Evolutionary conservation across 2,797 vertebrate genomes (phyloP), one percentile per base, ranked within the genome.

Genomic region (Danio choprae): DNA sequence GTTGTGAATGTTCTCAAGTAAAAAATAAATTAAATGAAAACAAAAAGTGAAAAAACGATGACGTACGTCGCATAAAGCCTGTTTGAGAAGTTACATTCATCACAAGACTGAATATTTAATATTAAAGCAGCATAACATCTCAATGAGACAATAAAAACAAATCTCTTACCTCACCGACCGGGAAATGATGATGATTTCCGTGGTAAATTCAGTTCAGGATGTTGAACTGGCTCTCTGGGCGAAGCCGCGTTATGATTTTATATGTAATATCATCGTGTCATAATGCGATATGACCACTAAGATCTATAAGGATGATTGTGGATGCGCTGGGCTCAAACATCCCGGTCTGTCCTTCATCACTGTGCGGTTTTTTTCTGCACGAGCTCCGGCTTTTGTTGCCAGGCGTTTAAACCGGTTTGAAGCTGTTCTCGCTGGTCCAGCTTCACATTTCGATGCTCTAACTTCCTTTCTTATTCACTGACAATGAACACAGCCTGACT

Each of bases 361-460:
- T 43, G 63, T 43, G 7, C 58, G 50, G 6, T 41, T 50, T 53
- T 29, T 36, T 44, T 72, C 38, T 64, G 51, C 55, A 44, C 7
- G 15, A 75, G 43, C 77, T 75, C 75, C 60, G 44, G 85, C 85
- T 86, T 86, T 89, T 89, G 89, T 90, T 87, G 84, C 59, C 71
- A 67, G 69, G 72, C 55, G 79, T 77, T 74, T 84, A 84, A 91
- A 91, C 90, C 89, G 90, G 90, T 89, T 91, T 86, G 82, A 91
- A 90, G 90, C 90, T 91, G 90, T 91, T 91, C 85, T 77, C 75
- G 81, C 90, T 89, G 90, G 90, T 88, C 84, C 82, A 40, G 22
- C 79, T 80, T 58, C 77, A 82, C 77, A 84, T 84, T 81, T 60
- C 67, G 60, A 69, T 84, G 60, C 71, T 75, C 13, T 36, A 80